Percentiles rank a stretch among this genome's conserved stretches.
Conservation (phyloP, 2,797 vertebrate genomes). For the Hydrolagus colliei region DNA sequence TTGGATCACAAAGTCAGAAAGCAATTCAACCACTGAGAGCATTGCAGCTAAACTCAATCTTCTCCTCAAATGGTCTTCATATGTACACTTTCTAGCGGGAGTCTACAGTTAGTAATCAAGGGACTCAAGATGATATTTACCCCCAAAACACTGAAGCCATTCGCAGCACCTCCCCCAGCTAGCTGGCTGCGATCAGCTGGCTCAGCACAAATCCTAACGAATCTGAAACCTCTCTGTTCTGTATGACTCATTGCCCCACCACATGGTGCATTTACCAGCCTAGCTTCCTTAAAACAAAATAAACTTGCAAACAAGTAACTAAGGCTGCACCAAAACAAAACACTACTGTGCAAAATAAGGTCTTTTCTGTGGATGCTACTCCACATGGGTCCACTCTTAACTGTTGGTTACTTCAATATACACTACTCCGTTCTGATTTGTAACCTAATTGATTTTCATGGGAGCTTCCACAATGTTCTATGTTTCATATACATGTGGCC, state of each 20-base stretch:
- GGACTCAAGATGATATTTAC: not conserved
- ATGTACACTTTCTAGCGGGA: not conserved
- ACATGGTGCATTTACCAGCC: not conserved
- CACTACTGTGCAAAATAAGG: not conserved
- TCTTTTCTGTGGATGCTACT: not conserved
- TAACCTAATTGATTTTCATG: no score
- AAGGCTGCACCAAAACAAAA: not conserved
- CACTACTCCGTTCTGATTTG: not conserved
- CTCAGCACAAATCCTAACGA: not conserved
- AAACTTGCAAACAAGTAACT: not conserved
- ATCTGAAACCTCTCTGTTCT: not conserved
- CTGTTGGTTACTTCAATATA: not conserved
- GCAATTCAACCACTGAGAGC: not conserved
- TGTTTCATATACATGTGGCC: not conserved
- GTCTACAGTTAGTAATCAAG: not conserved
- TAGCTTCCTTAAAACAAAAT: not conserved
- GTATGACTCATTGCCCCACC: not conserved
- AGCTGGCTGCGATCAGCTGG: not conserved
- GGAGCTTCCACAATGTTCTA: not conserved
- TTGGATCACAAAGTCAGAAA: not conserved
- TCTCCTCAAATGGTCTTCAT: not conserved
- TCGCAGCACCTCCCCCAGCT: not conserved
- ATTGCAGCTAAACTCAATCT: not conserved
- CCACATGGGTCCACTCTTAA: not conserved
- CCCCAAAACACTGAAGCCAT: not conserved